Conservation (phyloP, 1,140 invertebrate genomes). For the Acyrthosiphon pisum region DNA sequence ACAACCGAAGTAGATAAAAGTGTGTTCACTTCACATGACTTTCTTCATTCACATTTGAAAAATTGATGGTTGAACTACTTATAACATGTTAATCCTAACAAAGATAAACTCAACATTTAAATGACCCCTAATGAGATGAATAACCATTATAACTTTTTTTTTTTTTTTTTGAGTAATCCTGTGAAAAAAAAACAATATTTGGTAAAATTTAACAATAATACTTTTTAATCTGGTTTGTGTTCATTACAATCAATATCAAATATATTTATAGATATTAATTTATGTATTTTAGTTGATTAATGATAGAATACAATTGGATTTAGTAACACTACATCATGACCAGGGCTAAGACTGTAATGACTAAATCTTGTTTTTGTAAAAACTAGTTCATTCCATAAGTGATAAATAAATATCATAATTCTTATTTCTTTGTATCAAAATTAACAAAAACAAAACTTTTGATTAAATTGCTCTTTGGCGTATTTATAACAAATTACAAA, state of each 20-base stretch:
- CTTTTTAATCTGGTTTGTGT: neutral
- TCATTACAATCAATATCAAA: neutral
- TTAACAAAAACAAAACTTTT: neutral
- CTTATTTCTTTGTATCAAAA: no score
- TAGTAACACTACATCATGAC: no score
- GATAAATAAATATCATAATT: neutral
- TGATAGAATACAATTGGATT: no score
- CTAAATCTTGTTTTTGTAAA: no score
- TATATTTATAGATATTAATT: neutral
- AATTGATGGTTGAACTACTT: constrained; percentile 41
- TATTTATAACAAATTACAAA: neutral
- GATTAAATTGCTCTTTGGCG: neutral
- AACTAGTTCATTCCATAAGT: neutral
- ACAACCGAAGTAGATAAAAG: constrained; percentile 44
- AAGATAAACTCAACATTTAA: constrained; percentile 54
- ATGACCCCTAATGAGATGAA: constrained; percentile 25
- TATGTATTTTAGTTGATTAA: no score
- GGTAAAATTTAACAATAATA: neutral
- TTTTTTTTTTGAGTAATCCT: constrained; percentile 46
- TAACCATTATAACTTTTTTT: constrained; percentile 46
- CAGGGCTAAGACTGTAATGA: no score
- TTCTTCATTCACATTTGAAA: constrained; percentile 50
- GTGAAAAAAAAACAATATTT: constrained; percentile 36
- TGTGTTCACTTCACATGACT: constrained; percentile 11
- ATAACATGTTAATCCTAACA: constrained; percentile 50